Base-by-base conservation (phyloP, 2,888 invertebrate genomes). In the Cantharis lateralis region DNA sequence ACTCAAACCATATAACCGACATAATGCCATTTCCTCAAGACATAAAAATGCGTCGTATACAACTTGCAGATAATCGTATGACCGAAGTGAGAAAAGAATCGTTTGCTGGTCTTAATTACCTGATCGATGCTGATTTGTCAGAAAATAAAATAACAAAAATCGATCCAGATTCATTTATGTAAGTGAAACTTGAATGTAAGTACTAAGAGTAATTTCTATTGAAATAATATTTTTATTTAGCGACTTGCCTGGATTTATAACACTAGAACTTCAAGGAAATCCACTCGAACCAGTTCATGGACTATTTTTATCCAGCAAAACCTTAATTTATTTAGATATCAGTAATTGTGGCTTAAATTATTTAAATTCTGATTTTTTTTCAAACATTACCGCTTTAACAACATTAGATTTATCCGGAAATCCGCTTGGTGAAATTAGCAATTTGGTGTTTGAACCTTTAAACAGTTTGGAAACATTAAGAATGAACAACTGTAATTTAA, bases 351-450 rank as follows among this genome's bases (percentile, higher is more conserved):
- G 91, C 70, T 88, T 94, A 28, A 89, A 89, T 15, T 85, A 84
- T 64, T 89, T 94, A 82, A 92, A 92, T 83, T 86, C 90, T 5
- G 90, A 91, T 74, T 94, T 94, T 85, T 94, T 94, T 86, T 89
- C 91, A 80, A 93, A 93, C 82, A 90, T 92, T 64, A 92, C 93
- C 0, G 90, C 93, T 11, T 87, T 94, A 16, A 92, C 91, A 78
- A 92, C 91, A n/a, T 87, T 94, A n/a, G 93, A 94, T 84, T 87
- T 94, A 10, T 93, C 93, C 4, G 89, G 91, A 76, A 94, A 94
- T 86, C 93, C 93, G 3, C 88, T 94, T 0, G 87, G 88, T 76
- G 87, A 86, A 10, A 88, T 94, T 68, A 90, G 91, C 66, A 88
- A 90, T 0, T 91, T 90, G 24, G 89, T 91, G 1, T 93, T 94